These are phyloP conservation scores for Drosophila borealis DNA, from an alignment of 2,888 invertebrate species.

Conservation along the genomic window DNA sequence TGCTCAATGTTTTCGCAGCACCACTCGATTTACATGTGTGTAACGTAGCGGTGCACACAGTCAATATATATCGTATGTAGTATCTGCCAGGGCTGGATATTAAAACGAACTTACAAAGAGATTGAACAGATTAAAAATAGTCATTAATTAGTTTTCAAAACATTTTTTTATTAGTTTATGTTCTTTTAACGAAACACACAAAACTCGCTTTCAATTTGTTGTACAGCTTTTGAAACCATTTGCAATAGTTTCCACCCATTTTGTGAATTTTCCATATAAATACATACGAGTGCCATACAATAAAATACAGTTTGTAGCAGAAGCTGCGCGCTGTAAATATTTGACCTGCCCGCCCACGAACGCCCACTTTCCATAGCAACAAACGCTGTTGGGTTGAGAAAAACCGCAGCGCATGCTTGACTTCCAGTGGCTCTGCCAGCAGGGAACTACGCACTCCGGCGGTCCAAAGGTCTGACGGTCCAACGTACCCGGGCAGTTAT, in stretches of 20 bases:
- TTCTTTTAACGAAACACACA: background rate
- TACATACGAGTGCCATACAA: conserved; percentile 30
- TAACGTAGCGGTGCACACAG: conserved; percentile 8
- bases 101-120: background rate
- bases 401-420: conserved; percentile 70
- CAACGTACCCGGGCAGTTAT: conserved; percentile 54
- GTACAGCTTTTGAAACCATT: background rate
- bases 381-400: conserved; percentile 14
- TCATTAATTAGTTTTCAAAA: conserved; percentile 7
- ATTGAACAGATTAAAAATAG: background rate
- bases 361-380: conserved; percentile 19
- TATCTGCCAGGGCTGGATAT: conserved; percentile 15
- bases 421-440: conserved; percentile 42
- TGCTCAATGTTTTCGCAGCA: conserved; percentile 41
- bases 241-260: conserved; percentile 18
- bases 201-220: conserved; percentile 7
- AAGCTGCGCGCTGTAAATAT: conserved; percentile 73
- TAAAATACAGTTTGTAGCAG: conserved; percentile 50
- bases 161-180: background rate
- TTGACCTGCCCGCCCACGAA: conserved; percentile 40
- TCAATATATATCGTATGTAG: conserved; percentile 18
- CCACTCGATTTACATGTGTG: conserved; percentile 52
- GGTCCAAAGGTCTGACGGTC: conserved; percentile 5
- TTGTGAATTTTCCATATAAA: conserved; percentile 18
- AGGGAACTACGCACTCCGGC: conserved; percentile 48